These are phyloP conservation scores for Drosophila seclusa DNA, from an alignment of 2,888 invertebrate genomes.

Conservation along the genomic window DNA sequence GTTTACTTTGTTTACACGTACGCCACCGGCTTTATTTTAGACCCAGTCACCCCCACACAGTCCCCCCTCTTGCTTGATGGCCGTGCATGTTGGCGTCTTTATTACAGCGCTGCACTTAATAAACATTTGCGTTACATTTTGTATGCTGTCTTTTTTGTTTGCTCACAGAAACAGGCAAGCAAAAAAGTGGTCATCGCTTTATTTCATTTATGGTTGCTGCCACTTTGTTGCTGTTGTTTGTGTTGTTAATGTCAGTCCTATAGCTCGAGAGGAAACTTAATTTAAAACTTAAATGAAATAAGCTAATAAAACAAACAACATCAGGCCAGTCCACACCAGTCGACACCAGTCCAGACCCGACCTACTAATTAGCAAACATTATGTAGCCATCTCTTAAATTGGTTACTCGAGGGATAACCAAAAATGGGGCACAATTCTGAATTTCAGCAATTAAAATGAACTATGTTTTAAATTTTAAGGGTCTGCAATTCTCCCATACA, in stretches of 20 bases:
- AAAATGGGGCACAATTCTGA: not conserved
- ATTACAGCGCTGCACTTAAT: conserved; percentile 76
- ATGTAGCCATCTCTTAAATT: not conserved
- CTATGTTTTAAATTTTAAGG: not conserved
- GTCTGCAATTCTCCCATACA: not conserved
- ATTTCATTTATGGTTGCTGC: conserved; percentile 42
- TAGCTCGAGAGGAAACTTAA: conserved; percentile 48
- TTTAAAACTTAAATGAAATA: conserved; percentile 68
- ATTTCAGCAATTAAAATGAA: not conserved
- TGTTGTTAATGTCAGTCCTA: not conserved
- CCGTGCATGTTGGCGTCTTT: conserved; percentile 70
- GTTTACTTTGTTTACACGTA: conserved; percentile 73
- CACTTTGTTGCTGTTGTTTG: conserved; percentile 38
- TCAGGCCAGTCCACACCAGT: conserved; percentile 15
- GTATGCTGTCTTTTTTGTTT: conserved; percentile 24
- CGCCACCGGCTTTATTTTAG: conserved; percentile 41
- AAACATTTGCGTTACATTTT: conserved; percentile 76
- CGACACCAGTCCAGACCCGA: not conserved
- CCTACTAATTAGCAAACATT: conserved; percentile 50
- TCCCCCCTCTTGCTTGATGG: conserved; percentile 14
- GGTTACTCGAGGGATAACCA: not conserved
- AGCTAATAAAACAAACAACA: conserved; percentile 52
- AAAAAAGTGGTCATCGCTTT: conserved; percentile 41
- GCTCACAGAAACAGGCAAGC: conserved; percentile 9
- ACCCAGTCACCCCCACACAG: conserved; percentile 3